Base-by-base conservation (phyloP, 1,140 invertebrate genomes). In the Polypedilum pembai region DNA sequence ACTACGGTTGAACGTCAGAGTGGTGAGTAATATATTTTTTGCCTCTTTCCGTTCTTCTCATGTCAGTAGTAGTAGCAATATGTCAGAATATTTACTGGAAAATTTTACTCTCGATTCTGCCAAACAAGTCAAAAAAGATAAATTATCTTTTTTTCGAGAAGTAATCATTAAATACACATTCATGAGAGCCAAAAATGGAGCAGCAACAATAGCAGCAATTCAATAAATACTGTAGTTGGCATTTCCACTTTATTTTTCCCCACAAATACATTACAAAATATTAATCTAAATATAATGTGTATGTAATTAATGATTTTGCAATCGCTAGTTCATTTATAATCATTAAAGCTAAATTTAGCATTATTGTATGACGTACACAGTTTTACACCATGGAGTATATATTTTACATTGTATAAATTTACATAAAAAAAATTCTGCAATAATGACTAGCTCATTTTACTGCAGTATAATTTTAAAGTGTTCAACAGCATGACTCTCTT, bases 281-380 rank as follows among this genome's bases (percentile, higher is more conserved):
- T 33, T 45, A 12, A 56, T 56, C 10, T 56, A 56, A 15, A 56
- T n/a, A 56, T 56, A 56, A 56, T 56, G 3, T 33, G 24, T n/a
- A 56, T 56, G 4, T 56, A 56, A 56, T 56, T 56, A 56, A 56
- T 56, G 10, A 56, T 56, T 56, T 56, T 56, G 45, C 45, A 56
- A 56, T 56, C 45, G n/a, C 45, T 15, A 12, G 10, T 56, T 56
- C 45, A 56, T 56, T 56, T 56, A 56, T 56, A 56, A 56, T 56
- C 45, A 56, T 56, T 56, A 56, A 56, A 8, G 10, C 10, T 56
- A n/a, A 56, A 15, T 56, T 56, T 12, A 56, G 12, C n/a, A 4
- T 56, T n/a, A 15, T 45, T 56, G 3, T 4, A 33, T 33, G 24
- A 5, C 24, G 15, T 56, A 12, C 0, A n/a, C 12, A 56, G 15